These are phyloP conservation scores for Pachliopta kotzebuea DNA, from an alignment of 2,888 invertebrate species.

Conservation along the genomic window DNA sequence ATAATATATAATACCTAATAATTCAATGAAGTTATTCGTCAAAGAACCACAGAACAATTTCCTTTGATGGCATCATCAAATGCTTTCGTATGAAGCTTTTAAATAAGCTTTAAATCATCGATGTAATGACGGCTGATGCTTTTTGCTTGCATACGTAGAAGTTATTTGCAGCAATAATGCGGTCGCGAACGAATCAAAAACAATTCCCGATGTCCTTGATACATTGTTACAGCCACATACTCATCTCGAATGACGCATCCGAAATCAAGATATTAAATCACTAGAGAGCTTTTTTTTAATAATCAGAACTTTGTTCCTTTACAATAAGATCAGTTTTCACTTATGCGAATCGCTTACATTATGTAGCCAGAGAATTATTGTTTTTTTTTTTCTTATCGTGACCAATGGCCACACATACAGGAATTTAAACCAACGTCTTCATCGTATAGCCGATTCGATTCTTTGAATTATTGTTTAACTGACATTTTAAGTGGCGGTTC, in stretches of 20 bases:
- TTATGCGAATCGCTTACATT: background rate
- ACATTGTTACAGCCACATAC: constrained; percentile 64
- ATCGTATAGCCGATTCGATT: constrained; percentile 32
- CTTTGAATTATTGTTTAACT: constrained; percentile 20
- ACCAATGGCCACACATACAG: constrained; percentile 31
- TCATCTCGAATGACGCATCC: constrained; percentile 62
- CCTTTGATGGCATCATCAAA: no score
- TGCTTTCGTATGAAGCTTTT: no score
- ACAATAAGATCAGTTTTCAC: background rate
- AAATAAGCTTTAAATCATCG: constrained; percentile 5
- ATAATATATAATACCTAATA: no score
- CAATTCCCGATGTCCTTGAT: constrained; percentile 63
- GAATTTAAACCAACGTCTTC: constrained; percentile 34
- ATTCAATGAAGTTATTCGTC: no score
- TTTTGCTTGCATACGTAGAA: constrained; percentile 58
- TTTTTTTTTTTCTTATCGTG: constrained; percentile 29
- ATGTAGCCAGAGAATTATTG: constrained; percentile 10
- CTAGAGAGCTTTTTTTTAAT: constrained; percentile 5
- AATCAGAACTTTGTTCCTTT: background rate
- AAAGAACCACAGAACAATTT: no score
- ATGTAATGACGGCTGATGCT: background rate
- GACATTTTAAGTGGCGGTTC: background rate
- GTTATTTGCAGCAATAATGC: constrained; percentile 38
- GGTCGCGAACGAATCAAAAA: constrained; percentile 41
- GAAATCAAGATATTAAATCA: constrained; percentile 24